These are phyloP conservation scores for Sipha maydis DNA, from an alignment of 2,888 invertebrate species.

Conservation along the genomic window DNA sequence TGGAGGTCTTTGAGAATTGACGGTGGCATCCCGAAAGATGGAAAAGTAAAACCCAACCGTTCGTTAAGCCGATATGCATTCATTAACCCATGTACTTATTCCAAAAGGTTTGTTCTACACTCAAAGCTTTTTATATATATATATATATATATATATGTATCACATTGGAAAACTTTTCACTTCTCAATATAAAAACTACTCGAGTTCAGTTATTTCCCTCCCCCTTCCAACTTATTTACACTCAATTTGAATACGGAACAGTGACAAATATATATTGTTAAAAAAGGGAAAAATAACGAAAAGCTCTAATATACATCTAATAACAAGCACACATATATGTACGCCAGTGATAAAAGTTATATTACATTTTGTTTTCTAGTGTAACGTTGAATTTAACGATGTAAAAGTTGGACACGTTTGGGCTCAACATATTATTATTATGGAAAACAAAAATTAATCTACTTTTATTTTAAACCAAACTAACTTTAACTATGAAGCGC, in stretches of 20 bases:
- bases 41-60: conserved; percentile 40
- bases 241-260: conserved; percentile 52
- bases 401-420: no score
- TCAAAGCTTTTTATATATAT: conserved; percentile 4
- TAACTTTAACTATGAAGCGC: no score
- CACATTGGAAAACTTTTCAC: conserved; percentile 47
- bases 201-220: conserved; percentile 20
- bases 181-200: conserved; percentile 47
- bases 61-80: conserved; percentile 62
- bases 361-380: no score
- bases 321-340: neutral
- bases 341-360: neutral
- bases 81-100: conserved; percentile 59
- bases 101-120: conserved; percentile 59
- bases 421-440: no score
- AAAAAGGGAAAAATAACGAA: conserved; percentile 14
- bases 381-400: no score
- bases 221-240: conserved; percentile 36
- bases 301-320: neutral
- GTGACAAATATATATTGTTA: conserved; percentile 2
- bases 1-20: conserved; percentile 40
- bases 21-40: neutral
- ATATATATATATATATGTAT: conserved; percentile 18
- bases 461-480: no score
- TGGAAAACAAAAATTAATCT: no score